A percentile compares a stretch with the other conserved stretches of the same genome.
Conservation (phyloP, 2,113 vertebrate species). For the Mixornis gularis region DNA sequence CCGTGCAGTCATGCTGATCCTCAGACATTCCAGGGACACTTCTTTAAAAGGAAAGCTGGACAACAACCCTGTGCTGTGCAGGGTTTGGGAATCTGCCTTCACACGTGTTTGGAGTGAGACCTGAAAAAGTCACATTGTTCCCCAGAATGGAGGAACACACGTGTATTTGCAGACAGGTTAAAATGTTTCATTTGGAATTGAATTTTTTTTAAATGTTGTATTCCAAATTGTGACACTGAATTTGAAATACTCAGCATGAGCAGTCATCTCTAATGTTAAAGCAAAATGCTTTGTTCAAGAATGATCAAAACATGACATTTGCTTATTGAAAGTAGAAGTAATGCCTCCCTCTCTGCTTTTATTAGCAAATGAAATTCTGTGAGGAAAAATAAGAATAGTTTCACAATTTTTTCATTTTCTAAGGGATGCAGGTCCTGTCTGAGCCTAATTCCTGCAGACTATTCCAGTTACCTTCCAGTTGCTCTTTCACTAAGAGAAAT, state of each 20-base stretch:
- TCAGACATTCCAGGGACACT: neutral
- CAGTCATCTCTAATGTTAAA: conserved; percentile 55
- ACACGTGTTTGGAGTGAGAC: neutral
- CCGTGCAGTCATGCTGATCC: neutral
- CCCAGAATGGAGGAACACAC: neutral
- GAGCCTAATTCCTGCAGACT: neutral
- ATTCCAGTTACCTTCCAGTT: neutral
- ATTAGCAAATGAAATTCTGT: conserved; percentile 43
- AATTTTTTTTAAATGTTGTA: neutral
- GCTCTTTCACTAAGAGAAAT: neutral
- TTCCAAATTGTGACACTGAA: conserved; percentile 44
- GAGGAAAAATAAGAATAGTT: neutral
- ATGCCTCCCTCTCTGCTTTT: conserved; percentile 43
- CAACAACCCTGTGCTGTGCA: neutral
- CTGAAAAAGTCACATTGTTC: neutral
- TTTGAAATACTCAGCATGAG: conserved; percentile 49
- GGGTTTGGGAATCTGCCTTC: neutral
- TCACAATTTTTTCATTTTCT: neutral
- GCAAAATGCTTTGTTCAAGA: conserved; percentile 51
- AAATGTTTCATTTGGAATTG: conserved; percentile 27
- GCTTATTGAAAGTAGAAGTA: conserved; percentile 41
- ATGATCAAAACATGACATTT: conserved; percentile 63
- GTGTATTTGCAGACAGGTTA: neutral
- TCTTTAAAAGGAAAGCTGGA: neutral
- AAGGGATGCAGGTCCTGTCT: neutral